phyloP scores from a whole-genome alignment of 2,113 vertebrate species.

The Urocynchramus pylzowi region DNA sequence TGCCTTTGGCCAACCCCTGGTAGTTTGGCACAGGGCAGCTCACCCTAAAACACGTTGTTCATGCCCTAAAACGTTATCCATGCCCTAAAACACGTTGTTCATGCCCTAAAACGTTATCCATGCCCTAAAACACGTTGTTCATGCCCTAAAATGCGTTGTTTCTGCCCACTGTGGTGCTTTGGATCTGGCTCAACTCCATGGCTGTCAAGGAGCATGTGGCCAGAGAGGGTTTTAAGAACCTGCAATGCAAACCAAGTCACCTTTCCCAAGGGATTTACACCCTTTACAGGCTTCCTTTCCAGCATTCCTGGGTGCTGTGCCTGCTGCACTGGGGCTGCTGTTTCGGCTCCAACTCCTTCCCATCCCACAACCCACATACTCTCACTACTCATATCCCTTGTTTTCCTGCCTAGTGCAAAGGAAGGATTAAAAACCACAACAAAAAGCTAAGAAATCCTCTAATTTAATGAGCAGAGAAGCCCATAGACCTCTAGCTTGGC shows the following conservation, averaged over 20 bases:
- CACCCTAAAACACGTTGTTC: neutral
- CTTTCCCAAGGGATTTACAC: neutral
- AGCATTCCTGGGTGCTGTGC: neutral
- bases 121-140: accelerated
- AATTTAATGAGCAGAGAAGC: neutral
- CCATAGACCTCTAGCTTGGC: neutral
- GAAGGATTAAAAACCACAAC: neutral
- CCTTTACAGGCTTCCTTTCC: neutral
- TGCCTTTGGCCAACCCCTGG: accelerated
- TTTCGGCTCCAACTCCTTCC: neutral
- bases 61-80: accelerated
- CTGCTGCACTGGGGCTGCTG: accelerated
- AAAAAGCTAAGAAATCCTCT: neutral
- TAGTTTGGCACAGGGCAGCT: neutral
- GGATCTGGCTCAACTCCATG: accelerated
- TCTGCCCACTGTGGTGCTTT: accelerated
- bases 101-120: neutral
- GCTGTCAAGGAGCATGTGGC: accelerated
- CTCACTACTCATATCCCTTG: accelerated
- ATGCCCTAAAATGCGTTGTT: accelerated
- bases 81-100: accelerated
- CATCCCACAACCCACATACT: accelerated
- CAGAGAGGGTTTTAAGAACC: neutral
- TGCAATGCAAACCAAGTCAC: neutral
- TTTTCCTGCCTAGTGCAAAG: neutral